Conservation (phyloP, 2,797 vertebrate species). For the Pelodytes ibericus region DNA sequence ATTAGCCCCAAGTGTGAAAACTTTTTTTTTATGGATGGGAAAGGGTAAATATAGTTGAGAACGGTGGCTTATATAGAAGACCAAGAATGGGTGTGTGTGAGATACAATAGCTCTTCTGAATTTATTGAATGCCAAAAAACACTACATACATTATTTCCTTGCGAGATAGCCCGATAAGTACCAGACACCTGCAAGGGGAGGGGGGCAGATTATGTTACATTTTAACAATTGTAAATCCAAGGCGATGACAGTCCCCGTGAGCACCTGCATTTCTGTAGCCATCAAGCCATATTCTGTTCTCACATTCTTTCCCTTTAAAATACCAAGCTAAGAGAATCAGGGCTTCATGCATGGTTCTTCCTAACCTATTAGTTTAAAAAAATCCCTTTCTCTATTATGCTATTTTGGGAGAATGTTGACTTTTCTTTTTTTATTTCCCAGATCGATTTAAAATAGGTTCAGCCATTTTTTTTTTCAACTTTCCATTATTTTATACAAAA, state of each 20-base stretch:
- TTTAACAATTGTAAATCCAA: slow-evolving; percentile 53
- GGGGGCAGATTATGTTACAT: slow-evolving; percentile 42
- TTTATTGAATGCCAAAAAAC: slow-evolving; percentile 47
- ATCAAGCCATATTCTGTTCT: slow-evolving; percentile 44
- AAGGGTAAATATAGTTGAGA: neutral
- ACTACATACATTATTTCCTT: slow-evolving; percentile 53
- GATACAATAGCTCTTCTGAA: slow-evolving; percentile 52
- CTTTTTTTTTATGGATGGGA: neutral
- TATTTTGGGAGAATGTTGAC: too few relatives aligned
- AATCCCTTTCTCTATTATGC: neutral
- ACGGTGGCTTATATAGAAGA: neutral
- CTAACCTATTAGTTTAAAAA: neutral
- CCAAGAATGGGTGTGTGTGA: slow-evolving; percentile 19
- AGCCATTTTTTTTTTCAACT: too few relatives aligned
- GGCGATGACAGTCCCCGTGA: slow-evolving; percentile 48
- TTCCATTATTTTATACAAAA: too few relatives aligned
- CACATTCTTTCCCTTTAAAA: slow-evolving; percentile 32
- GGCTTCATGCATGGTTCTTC: slow-evolving; percentile 6
- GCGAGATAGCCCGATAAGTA: slow-evolving; percentile 50
- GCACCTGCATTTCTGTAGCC: slow-evolving; percentile 49
- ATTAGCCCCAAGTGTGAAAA: neutral
- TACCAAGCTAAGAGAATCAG: slow-evolving; percentile 21
- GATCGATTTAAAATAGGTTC: too few relatives aligned
- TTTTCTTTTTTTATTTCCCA: too few relatives aligned
- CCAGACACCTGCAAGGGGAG: slow-evolving; percentile 51